Evolutionary conservation across 2,888 invertebrate species (phyloP).

Genomic region (Rhogogaster chlorosoma): DNA sequence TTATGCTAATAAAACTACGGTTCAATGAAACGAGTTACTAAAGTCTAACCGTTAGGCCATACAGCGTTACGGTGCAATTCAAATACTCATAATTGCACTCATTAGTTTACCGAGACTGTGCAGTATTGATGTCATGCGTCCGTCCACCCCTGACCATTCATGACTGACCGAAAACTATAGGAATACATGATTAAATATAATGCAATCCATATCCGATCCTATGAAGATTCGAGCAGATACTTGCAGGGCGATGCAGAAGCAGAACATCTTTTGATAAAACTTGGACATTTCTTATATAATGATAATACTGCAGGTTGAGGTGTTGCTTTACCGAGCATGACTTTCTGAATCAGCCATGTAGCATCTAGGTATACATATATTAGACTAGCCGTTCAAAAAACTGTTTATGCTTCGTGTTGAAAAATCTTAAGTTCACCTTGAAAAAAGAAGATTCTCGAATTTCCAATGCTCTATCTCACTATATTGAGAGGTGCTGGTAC

Average conservation of each 20-base stretch:
- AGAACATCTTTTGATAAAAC: neutral
- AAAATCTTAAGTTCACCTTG: too few relatives aligned
- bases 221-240: neutral
- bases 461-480: too few relatives aligned
- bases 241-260: neutral
- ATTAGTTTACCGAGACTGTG: neutral
- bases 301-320: neutral
- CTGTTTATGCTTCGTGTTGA: too few relatives aligned
- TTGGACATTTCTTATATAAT: slow-evolving; percentile 10
- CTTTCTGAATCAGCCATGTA: neutral
- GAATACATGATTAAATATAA: neutral
- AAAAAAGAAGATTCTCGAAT: too few relatives aligned
- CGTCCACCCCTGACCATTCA: neutral
- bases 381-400: too few relatives aligned
- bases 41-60: neutral
- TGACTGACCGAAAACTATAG: too few relatives aligned
- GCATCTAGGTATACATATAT: too few relatives aligned
- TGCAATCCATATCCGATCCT: neutral
- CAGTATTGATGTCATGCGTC: neutral
- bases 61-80: neutral
- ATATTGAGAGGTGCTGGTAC: too few relatives aligned
- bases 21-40: neutral
- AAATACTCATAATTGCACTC: slow-evolving; percentile 1
- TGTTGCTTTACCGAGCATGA: slow-evolving; percentile 24
- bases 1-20: slow-evolving; percentile 3